Percentiles rank a stretch among this genome's conserved stretches.
Evolutionary conservation across 2,797 vertebrate genomes (phyloP).

Genomic region (Ateles fusciceps): DNA sequence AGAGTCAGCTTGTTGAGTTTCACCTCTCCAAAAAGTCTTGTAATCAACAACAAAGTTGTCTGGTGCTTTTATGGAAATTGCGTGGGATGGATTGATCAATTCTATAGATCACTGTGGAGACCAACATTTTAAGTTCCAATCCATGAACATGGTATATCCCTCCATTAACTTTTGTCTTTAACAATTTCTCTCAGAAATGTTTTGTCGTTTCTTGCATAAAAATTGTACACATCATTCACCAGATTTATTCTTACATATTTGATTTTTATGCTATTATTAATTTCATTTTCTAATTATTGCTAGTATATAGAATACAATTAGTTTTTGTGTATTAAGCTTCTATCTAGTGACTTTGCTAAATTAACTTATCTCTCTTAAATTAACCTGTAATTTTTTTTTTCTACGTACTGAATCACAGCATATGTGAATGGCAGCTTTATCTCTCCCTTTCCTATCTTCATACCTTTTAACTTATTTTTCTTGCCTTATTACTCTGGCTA

Average conservation of each 20-base stretch:
- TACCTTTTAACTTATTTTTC: slow-evolving; percentile 15
- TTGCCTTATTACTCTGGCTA: neutral
- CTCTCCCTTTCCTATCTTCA: neutral
- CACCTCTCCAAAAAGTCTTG: neutral
- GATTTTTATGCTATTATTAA: neutral
- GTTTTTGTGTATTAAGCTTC: neutral
- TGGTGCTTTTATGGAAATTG: neutral
- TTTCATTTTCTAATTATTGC: neutral
- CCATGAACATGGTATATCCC: neutral
- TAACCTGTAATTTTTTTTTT: neutral
- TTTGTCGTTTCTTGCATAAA: neutral
- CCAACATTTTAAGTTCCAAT: neutral
- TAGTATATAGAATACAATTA: neutral
- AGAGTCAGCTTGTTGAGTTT: neutral
- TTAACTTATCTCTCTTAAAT: neutral
- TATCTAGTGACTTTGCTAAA: neutral
- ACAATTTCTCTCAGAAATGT: neutral
- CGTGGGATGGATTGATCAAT: neutral
- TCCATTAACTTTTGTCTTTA: neutral
- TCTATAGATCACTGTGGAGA: neutral
- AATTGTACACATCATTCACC: neutral
- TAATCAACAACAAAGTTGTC: neutral
- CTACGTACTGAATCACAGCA: neutral
- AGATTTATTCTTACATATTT: neutral
- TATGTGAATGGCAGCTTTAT: neutral